Evolutionary conservation across 2,888 invertebrate species (phyloP).

Genomic region (Plagodis pulveraria): DNA sequence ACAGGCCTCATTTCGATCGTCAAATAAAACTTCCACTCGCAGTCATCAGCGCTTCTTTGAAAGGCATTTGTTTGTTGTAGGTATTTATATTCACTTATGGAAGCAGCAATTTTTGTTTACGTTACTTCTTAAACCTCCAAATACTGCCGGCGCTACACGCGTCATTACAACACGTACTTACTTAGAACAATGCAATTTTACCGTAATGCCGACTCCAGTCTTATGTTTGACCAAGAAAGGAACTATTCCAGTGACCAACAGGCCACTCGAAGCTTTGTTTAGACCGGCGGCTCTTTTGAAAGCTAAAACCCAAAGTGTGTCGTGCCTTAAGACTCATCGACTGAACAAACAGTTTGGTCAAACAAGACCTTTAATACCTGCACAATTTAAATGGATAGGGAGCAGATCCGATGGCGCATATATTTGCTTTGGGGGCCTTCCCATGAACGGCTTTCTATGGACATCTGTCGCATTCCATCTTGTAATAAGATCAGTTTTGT

Average conservation of each 20-base stretch:
- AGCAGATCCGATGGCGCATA: slow-evolving; percentile 65
- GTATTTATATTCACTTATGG: slow-evolving; percentile 37
- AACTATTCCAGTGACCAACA: slow-evolving; percentile 67
- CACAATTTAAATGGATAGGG: slow-evolving; percentile 80
- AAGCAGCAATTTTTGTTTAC: slow-evolving; percentile 27
- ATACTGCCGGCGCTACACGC: slow-evolving; percentile 46
- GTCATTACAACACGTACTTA: slow-evolving; percentile 55
- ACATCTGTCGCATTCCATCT: slow-evolving; percentile 41
- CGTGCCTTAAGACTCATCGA: slow-evolving; percentile 79
- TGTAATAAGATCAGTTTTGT: slow-evolving; percentile 35
- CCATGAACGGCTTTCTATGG: slow-evolving; percentile 58
- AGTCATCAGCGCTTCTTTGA: slow-evolving; percentile 20
- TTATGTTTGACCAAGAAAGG: slow-evolving; percentile 73
- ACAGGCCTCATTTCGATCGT: slow-evolving; percentile 16
- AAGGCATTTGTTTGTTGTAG: slow-evolving; percentile 24
- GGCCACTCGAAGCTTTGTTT: slow-evolving; percentile 73
- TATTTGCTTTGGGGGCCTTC: slow-evolving; percentile 60
- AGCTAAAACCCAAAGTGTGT: slow-evolving; percentile 84
- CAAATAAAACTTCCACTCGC: slow-evolving; percentile 20
- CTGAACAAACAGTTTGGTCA: slow-evolving; percentile 71
- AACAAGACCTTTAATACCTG: slow-evolving; percentile 76
- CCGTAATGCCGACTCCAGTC: slow-evolving; percentile 67
- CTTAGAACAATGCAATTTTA: slow-evolving; percentile 70
- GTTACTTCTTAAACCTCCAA: slow-evolving; percentile 34
- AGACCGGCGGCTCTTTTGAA: slow-evolving; percentile 79